These are phyloP conservation scores for Cecropterus lyciades DNA, from an alignment of 1,140 invertebrate species.

Conservation along the genomic window DNA sequence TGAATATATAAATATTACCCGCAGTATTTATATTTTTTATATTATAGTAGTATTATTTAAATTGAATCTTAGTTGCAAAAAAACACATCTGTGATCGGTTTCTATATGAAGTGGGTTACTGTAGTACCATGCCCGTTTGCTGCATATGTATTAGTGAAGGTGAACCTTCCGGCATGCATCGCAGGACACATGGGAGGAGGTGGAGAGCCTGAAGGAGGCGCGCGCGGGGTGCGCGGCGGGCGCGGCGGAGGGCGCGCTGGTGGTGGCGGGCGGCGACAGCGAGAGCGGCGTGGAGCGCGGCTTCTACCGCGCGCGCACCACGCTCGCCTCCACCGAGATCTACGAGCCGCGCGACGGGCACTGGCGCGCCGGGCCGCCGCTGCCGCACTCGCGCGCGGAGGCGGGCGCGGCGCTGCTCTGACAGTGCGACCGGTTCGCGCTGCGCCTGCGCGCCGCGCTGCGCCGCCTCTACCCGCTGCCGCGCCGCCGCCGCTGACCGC, in stretches of 20 bases:
- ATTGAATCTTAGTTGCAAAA: no score
- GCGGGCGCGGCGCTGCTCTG: conserved; percentile 70
- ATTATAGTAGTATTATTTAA: no score
- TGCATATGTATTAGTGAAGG: no score
- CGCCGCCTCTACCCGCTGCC: neutral
- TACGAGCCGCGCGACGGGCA: conserved; percentile 89
- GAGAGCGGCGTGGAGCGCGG: conserved; percentile 86
- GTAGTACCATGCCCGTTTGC: no score
- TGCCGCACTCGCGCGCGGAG: conserved; percentile 54
- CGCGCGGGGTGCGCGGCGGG: conserved; percentile 94
- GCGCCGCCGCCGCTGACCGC: neutral
- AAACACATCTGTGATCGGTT: no score
- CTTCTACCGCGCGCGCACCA: conserved; percentile 93
- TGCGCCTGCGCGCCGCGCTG: conserved; percentile 14
- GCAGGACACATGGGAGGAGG: conserved; percentile 91
- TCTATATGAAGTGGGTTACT: no score
- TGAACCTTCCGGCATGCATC: neutral
- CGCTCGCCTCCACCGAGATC: conserved; percentile 91
- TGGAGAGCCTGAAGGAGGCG: conserved; percentile 89
- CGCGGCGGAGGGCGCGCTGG: conserved; percentile 88
- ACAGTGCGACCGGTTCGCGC: conserved; percentile 38
- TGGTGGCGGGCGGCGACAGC: conserved; percentile 73
- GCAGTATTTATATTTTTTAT: no score
- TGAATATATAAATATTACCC: no score
- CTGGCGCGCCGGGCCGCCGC: conserved; percentile 88